Evolutionary conservation across 2,797 vertebrate genomes (phyloP).

Genomic region (Falco columbarius): DNA sequence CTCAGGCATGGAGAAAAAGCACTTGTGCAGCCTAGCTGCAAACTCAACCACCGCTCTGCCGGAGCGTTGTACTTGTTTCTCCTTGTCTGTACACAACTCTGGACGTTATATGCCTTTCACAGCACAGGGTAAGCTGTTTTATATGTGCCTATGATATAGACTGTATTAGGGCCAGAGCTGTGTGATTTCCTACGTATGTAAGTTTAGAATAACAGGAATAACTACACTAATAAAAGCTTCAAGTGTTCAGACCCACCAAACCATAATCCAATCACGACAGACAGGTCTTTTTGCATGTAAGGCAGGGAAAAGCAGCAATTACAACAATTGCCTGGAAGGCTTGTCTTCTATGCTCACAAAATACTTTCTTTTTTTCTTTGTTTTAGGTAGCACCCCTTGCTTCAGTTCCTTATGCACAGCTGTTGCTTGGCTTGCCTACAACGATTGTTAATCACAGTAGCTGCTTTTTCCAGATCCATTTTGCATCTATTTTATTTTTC

Average conservation of each 20-base stretch:
- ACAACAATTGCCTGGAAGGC: neutral
- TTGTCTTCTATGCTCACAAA: neutral
- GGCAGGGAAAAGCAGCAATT: neutral
- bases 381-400: neutral
- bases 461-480: neutral
- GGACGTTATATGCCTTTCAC: neutral
- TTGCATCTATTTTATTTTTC: neutral
- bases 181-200: neutral
- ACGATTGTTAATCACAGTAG: neutral
- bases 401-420: neutral
- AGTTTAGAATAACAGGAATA: neutral
- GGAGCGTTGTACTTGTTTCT: neutral
- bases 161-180: neutral
- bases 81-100: neutral
- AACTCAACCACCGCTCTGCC: neutral
- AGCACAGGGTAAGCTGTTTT: neutral
- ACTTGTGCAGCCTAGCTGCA: fast-evolving
- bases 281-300: neutral
- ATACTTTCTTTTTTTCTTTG: neutral
- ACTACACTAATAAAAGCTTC: neutral
- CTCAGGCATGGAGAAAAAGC: neutral
- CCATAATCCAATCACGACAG: neutral
- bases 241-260: neutral
- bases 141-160: fast-evolving
- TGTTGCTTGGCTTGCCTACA: neutral